Evolutionary conservation across 92 coral and sea anemone species (phyloP), one percentile per base, ranked within the genome.

Genomic region (Palythoa heliodiscus): DNA sequence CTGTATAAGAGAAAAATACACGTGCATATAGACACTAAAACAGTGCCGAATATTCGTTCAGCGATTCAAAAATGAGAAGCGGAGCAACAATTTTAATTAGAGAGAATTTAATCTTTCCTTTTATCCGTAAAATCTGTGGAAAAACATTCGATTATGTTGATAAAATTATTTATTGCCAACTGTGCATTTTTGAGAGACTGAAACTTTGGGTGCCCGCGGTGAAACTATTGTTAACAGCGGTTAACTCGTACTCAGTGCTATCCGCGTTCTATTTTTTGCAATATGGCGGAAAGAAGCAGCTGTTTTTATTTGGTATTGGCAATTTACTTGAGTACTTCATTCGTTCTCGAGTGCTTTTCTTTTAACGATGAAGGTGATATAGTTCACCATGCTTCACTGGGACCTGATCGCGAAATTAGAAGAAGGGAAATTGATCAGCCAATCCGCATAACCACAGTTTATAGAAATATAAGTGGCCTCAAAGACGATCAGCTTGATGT

Each of bases 311-410:
- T 76, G 74, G 69, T 91, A 37, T 63, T 87, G 76, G 74, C 82
- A 61, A 57, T 91, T 69, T 76, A 48, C 14, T 40, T 57, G 24
- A 82, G 69, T 52, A 68, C 79, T 38, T 78, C 60, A 74, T 52
- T 70, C 54, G 58, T 69, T 61, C 40, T 78, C 8, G 66, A 73
- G 14, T 79, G 83, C 77, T 77, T 85, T 80, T 80, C 64, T 70
- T 77, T 92, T 61, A 92, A 87, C 70, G 97, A 97, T 85, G 82
- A 92, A 16, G 97, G 91, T 50, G 96, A 90, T 57, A 89, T 90
- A 55, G 88, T 93, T 69, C 96, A 91, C 20, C 90, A 95, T 86
- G 95, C 95, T 53, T 63, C 50, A 23, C 84, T 91, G 12, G 87
- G 88, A 66, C 82, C 93, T 55, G 76, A 85, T 68, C 95, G 82